Evolutionary conservation across 2,888 invertebrate genomes (phyloP).

Genomic region (Parnassius smintheus): DNA sequence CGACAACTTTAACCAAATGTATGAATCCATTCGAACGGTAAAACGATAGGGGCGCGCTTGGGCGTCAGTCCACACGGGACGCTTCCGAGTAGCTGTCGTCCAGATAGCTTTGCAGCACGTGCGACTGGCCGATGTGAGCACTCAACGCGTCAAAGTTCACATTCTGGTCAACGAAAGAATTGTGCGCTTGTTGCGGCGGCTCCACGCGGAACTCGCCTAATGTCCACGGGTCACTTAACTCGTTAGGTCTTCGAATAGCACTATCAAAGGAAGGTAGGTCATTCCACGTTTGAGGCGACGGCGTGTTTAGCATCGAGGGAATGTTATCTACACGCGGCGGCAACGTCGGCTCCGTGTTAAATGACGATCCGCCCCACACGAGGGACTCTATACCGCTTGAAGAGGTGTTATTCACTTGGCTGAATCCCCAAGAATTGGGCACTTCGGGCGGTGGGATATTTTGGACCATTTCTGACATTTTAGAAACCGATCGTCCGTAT

Average conservation of each 20-base stretch:
- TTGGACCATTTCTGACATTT: slow-evolving; percentile 54
- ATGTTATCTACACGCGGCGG: slow-evolving; percentile 47
- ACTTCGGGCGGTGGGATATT: slow-evolving; percentile 52
- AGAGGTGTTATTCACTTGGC: slow-evolving; percentile 45
- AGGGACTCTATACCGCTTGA: slow-evolving; percentile 58
- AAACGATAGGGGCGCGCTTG: slow-evolving; percentile 23
- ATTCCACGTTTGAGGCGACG: slow-evolving; percentile 61
- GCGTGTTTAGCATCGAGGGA: slow-evolving; percentile 57
- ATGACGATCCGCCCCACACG: slow-evolving; percentile 58
- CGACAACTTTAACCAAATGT: slow-evolving; percentile 31
- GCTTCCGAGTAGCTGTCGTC: slow-evolving; percentile 65
- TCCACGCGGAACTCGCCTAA: slow-evolving; percentile 69
- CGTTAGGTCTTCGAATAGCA: slow-evolving; percentile 48
- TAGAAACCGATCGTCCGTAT: slow-evolving; percentile 53
- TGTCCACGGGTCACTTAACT: slow-evolving; percentile 64
- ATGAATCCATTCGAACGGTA: slow-evolving; percentile 13
- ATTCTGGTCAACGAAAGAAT: slow-evolving; percentile 66
- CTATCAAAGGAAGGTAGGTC: slow-evolving; percentile 59
- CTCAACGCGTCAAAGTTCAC: slow-evolving; percentile 64
- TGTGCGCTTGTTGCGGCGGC: slow-evolving; percentile 62
- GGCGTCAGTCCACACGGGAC: slow-evolving; percentile 69
- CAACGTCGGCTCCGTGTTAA: slow-evolving; percentile 41
- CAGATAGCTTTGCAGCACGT: slow-evolving; percentile 57
- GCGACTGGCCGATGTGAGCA: slow-evolving; percentile 51
- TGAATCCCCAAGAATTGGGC: slow-evolving; percentile 59